Evolutionary conservation across 1,140 invertebrate species (phyloP).

Genomic region (Anadara kagoshimensis): DNA sequence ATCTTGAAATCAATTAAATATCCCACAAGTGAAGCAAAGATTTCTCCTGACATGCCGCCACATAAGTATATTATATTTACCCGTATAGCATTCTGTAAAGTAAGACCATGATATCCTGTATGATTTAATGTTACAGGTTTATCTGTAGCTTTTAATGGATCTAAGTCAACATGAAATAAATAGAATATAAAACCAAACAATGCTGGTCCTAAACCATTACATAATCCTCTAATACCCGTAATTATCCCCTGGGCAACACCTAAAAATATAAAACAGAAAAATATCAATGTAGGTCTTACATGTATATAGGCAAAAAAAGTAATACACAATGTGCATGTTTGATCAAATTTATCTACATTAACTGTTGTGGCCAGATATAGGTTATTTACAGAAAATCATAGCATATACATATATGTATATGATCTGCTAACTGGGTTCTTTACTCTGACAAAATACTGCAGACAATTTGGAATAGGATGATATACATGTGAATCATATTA

Average conservation of each 20-base stretch:
- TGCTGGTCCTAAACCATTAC: constrained; percentile 94
- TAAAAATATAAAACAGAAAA: constrained; percentile 62
- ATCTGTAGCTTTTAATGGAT: constrained; percentile 72
- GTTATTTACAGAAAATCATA: no score
- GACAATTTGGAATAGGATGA: no score
- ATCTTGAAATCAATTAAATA: no score
- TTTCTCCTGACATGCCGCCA: no score
- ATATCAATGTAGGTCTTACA: background rate
- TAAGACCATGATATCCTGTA: background rate
- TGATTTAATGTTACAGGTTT: background rate
- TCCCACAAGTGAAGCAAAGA: no score
- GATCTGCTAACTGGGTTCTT: background rate
- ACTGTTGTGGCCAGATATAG: background rate
- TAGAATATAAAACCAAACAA: constrained; percentile 99
- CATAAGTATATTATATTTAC: background rate
- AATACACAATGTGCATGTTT: background rate
- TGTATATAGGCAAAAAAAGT: no score
- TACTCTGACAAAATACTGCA: no score
- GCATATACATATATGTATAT: no score
- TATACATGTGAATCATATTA: no score
- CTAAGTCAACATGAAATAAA: constrained; percentile 98
- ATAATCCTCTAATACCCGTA: constrained; percentile 89
- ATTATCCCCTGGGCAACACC: constrained; percentile 98
- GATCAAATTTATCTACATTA: no score
- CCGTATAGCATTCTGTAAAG: constrained; percentile 13